Conservation (phyloP, 1,140 invertebrate genomes). For the Bacillus rossius region DNA sequence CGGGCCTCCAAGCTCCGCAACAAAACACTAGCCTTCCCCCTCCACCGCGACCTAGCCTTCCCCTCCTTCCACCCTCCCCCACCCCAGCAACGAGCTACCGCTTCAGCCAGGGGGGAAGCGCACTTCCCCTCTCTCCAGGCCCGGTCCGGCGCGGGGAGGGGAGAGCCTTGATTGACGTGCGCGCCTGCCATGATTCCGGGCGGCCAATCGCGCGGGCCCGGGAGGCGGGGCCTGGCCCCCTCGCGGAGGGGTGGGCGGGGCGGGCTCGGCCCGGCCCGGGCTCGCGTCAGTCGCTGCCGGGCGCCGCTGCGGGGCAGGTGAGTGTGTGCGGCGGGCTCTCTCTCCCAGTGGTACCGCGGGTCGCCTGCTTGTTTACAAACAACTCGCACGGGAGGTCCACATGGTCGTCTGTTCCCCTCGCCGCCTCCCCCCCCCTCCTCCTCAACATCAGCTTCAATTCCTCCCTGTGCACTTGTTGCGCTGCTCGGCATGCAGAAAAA, state of each 20-base stretch:
- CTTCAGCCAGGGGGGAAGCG: neutral
- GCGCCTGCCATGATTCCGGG: conserved; percentile 6
- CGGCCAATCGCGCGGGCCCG: neutral
- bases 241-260: neutral
- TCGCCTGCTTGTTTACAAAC: no score
- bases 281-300: neutral
- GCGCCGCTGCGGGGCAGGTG: neutral
- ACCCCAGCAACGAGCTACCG: no score
- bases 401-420: no score
- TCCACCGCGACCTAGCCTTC: no score
- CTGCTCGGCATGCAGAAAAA: no score
- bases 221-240: neutral
- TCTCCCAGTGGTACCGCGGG: no score
- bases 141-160: neutral
- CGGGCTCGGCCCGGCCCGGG: neutral
- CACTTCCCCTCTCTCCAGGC: conserved; percentile 1
- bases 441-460: no score
- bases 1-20: conserved; percentile 4
- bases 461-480: no score
- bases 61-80: neutral
- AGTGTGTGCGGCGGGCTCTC: neutral
- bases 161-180: neutral
- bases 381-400: no score
- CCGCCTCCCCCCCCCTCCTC: no score
- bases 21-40: no score